A percentile compares a stretch with the other conserved stretches of the same genome.
These are phyloP conservation scores for Oeneis ivallda DNA, from an alignment of 2,888 invertebrate genomes.

Conservation along the genomic window DNA sequence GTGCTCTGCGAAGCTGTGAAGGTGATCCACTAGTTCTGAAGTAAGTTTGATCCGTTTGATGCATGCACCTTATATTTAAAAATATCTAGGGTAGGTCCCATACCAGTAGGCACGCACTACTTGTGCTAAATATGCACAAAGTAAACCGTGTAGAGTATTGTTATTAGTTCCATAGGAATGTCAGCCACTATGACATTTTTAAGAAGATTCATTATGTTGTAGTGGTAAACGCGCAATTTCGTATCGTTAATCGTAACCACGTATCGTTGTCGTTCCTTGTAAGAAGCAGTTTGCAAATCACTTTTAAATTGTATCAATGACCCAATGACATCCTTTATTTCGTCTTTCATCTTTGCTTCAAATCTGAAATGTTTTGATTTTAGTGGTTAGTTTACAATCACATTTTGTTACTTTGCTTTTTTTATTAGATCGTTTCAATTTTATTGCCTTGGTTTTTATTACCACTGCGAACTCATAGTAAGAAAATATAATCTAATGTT, in stretches of 20 bases:
- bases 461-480: too few species aligned
- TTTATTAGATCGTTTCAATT: neutral
- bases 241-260: neutral
- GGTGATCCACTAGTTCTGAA: too few species aligned
- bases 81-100: too few species aligned
- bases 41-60: too few species aligned
- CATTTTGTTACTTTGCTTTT: neutral
- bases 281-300: conserved; percentile 7
- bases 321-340: conserved; percentile 30
- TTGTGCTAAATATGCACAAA: too few species aligned
- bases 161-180: neutral
- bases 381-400: conserved; percentile 14
- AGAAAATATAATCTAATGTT: neutral
- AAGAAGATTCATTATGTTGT: neutral
- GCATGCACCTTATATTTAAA: too few species aligned
- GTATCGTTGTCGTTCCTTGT: conserved; percentile 8
- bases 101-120: too few species aligned
- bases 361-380: conserved; percentile 20
- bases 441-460: too few species aligned
- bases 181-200: neutral
- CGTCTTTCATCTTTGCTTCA: conserved; percentile 17
- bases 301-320: conserved; percentile 27
- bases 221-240: neutral
- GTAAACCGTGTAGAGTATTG: too few species aligned
- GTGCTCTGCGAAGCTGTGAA: too few species aligned